phyloP scores from a whole-genome alignment of 2,888 invertebrate genomes.

The Carabus problematicus region DNA sequence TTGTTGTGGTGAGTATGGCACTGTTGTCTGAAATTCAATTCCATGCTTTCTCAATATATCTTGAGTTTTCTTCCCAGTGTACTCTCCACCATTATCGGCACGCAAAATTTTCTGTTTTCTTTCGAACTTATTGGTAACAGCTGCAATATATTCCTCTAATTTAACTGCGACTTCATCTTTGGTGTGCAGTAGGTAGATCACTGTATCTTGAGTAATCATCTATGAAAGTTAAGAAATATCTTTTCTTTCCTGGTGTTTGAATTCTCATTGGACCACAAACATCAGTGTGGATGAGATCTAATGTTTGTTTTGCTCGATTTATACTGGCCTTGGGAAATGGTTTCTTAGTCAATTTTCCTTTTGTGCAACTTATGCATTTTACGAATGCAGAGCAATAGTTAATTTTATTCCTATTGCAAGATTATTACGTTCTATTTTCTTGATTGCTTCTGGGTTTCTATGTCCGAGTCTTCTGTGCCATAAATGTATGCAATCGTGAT shows the following conservation, averaged over 20 bases:
- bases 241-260: slow-evolving; percentile 45
- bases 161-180: no score
- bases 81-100: no score
- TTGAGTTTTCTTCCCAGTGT: no score
- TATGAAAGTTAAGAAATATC: slow-evolving; percentile 50
- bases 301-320: slow-evolving; percentile 39
- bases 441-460: no score
- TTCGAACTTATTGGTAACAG: no score
- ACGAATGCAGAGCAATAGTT: slow-evolving; percentile 44
- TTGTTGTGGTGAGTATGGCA: neutral
- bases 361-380: no score
- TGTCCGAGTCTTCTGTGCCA: slow-evolving; percentile 13
- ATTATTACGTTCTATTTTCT: slow-evolving; percentile 6
- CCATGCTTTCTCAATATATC: no score
- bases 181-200: slow-evolving; percentile 46
- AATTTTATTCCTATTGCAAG: slow-evolving; percentile 42
- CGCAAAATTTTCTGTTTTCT: no score
- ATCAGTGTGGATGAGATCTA: slow-evolving; percentile 49
- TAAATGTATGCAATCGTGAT: slow-evolving; percentile 8
- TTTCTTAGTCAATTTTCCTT: slow-evolving; percentile 47
- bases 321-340: slow-evolving; percentile 47
- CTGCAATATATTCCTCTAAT: no score
- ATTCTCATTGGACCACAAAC: slow-evolving; percentile 51
- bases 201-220: slow-evolving; percentile 51
- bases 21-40: neutral